Conservation (phyloP, 2,113 vertebrate species). For the Hypocryptadius cinnamomeus region DNA sequence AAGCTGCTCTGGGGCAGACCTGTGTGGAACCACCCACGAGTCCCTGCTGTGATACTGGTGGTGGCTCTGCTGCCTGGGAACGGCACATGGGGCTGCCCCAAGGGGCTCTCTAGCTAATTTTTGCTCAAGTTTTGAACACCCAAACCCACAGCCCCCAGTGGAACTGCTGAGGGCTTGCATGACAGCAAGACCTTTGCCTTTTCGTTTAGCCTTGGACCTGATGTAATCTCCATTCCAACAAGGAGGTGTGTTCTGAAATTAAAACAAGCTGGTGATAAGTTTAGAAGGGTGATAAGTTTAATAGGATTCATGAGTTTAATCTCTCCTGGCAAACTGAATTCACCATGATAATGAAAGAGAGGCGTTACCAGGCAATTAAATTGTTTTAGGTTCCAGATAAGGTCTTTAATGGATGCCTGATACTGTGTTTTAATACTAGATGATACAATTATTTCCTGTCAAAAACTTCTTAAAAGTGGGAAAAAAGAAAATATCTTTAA, state of each 20-base stretch:
- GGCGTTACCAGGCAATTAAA: neutral
- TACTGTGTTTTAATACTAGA: neutral
- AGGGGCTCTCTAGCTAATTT: neutral
- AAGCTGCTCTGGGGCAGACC: neutral
- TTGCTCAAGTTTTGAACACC: neutral
- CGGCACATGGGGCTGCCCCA: neutral
- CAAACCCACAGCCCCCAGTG: neutral
- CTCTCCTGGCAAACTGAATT: slow-evolving; percentile 3
- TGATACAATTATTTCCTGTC: neutral
- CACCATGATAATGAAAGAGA: neutral
- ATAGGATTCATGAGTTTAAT: slow-evolving; percentile 4
- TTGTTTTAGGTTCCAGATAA: neutral
- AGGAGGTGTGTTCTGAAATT: neutral
- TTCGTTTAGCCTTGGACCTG: neutral
- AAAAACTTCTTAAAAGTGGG: neutral
- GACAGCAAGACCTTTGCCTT: neutral
- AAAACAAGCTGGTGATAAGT: neutral
- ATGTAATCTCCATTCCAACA: neutral
- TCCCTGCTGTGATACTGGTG: neutral
- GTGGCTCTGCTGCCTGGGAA: neutral
- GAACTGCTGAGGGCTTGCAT: neutral
- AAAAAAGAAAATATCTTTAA: neutral
- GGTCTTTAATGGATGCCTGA: neutral
- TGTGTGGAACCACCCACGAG: neutral
- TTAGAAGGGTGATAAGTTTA: neutral